Conservation (phyloP, 2,113 vertebrate species). For the Pampusana beccarii region DNA sequence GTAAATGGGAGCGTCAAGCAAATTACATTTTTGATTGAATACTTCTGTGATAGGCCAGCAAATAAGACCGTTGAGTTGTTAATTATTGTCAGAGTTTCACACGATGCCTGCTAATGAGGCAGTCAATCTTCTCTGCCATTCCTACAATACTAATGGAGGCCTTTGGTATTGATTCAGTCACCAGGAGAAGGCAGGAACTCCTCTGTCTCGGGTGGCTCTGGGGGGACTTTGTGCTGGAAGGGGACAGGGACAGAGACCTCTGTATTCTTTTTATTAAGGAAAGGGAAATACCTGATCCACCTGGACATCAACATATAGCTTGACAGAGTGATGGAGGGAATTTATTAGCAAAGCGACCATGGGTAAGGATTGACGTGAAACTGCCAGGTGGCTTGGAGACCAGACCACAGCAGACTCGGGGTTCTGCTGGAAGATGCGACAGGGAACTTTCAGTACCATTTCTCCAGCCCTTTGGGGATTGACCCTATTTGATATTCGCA, state of each 20-base stretch:
- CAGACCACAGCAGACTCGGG: not conserved
- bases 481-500: not conserved
- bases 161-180: constrained; percentile 33
- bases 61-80: constrained; percentile 83
- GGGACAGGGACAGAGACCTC: not conserved
- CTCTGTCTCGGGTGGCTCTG: not conserved
- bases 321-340: not conserved
- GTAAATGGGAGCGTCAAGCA: constrained; percentile 78
- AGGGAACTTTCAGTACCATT: not conserved
- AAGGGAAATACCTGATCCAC: not conserved
- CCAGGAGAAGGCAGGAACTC: constrained; percentile 7
- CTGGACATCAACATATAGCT: not conserved
- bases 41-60: constrained; percentile 84
- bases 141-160: constrained; percentile 75
- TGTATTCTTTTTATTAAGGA: not conserved
- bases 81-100: constrained; percentile 84
- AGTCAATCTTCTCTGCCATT: constrained; percentile 80
- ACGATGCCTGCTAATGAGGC: constrained; percentile 80
- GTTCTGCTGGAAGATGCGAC: not conserved
- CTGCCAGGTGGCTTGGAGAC: not conserved
- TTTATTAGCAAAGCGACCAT: not conserved
- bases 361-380: not conserved
- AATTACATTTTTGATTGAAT: constrained; percentile 88
- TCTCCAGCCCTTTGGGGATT: not conserved
- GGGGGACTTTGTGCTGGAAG: not conserved